phyloP scores from a whole-genome alignment of 2,888 invertebrate genomes.

The Monochamus alternatus region DNA sequence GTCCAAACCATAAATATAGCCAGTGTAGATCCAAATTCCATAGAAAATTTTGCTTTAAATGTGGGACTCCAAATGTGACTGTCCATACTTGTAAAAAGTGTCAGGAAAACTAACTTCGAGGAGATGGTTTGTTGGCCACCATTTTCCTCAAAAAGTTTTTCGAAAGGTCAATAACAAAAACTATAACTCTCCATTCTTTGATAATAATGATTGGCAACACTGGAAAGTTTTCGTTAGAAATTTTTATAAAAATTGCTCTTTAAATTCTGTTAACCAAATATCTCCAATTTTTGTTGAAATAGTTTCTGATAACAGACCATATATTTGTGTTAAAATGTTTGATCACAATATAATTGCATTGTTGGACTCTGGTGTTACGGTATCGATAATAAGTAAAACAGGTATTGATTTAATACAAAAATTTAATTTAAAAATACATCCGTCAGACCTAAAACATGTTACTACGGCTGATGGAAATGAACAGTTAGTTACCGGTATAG shows the following conservation, averaged over 20 bases:
- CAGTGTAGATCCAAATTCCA: conserved; percentile 15
- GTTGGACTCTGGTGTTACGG: conserved; percentile 46
- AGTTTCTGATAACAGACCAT: conserved; percentile 39
- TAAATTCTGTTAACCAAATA: conserved; percentile 23
- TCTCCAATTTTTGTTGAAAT: conserved; percentile 28
- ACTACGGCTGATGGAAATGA: conserved; percentile 39
- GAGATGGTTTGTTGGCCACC: background rate
- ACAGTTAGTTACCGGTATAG: conserved; percentile 14
- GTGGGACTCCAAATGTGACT: conserved; percentile 39
- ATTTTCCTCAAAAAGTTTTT: background rate
- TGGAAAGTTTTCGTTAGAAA: background rate
- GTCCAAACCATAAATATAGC: conserved; percentile 20
- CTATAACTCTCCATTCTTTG: background rate
- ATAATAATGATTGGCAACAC: background rate
- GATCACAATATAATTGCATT: conserved; percentile 27
- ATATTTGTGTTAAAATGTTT: conserved; percentile 39
- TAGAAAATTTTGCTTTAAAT: conserved; percentile 43
- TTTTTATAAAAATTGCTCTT: conserved; percentile 9
- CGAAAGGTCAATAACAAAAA: background rate
- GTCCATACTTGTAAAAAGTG: conserved; percentile 35
- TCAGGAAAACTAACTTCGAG: conserved; percentile 35
- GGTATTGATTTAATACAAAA: conserved; percentile 29
- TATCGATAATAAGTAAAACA: conserved; percentile 33
- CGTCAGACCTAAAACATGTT: conserved; percentile 16
- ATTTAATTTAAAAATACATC: conserved; percentile 12